These are phyloP conservation scores for Galleria mellonella DNA, from an alignment of 1,140 invertebrate genomes.

Conservation along the genomic window DNA sequence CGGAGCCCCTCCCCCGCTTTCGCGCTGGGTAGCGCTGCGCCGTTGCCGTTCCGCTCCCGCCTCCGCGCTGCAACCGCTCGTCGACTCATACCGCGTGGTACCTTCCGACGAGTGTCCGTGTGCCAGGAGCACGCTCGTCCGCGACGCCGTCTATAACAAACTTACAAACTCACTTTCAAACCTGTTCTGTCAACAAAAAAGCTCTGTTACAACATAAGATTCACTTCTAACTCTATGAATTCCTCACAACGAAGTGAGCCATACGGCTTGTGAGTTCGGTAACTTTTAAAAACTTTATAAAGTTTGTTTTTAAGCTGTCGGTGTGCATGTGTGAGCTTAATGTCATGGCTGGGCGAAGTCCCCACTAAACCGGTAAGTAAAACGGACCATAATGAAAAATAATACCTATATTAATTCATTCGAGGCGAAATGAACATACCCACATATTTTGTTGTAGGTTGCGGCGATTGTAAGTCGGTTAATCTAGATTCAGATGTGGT, in stretches of 20 bases:
- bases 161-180: slow-evolving; percentile 55
- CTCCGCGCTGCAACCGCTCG: slow-evolving; percentile 12
- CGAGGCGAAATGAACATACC: slow-evolving; percentile 12
- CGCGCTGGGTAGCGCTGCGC: slow-evolving; percentile 30
- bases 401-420: too few species aligned
- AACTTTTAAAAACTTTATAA: slow-evolving; percentile 54
- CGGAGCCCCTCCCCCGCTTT: slow-evolving; percentile 7
- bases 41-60: slow-evolving; percentile 35
- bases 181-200: slow-evolving; percentile 37
- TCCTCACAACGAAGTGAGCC: slow-evolving; percentile 20
- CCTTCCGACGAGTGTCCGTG: slow-evolving; percentile 35
- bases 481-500: too few species aligned
- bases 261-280: slow-evolving; percentile 18
- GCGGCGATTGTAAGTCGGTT: too few species aligned
- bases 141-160: slow-evolving; percentile 29
- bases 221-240: slow-evolving; percentile 19
- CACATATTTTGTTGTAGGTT: too few species aligned
- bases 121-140: slow-evolving; percentile 15
- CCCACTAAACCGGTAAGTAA: slow-evolving; percentile 65
- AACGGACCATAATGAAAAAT: slow-evolving; percentile 51
- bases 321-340: slow-evolving; percentile 42
- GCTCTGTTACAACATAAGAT: slow-evolving; percentile 26
- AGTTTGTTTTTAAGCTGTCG: slow-evolving; percentile 33
- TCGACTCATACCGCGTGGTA: slow-evolving; percentile 37
- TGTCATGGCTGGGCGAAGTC: slow-evolving; percentile 49